phyloP scores from a whole-genome alignment of 2,113 vertebrate species.

The Rhinichthys klamathensis region DNA sequence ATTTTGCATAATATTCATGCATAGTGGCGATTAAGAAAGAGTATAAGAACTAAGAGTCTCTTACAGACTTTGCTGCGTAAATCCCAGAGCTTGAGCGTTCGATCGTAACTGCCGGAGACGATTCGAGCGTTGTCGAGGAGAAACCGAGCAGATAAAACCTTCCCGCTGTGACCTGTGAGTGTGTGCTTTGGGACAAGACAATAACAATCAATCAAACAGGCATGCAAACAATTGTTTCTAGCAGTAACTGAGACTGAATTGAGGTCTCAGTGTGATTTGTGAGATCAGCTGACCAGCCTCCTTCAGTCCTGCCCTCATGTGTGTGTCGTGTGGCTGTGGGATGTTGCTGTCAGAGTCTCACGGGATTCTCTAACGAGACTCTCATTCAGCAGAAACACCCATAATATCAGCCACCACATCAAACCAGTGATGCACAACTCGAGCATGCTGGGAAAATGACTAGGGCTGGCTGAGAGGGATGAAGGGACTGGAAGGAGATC shows the following conservation, averaged over 20 bases:
- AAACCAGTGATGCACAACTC: conserved; percentile 61
- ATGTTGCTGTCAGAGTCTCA: conserved; percentile 42
- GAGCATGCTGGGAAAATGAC: conserved; percentile 64
- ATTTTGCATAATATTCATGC: neutral
- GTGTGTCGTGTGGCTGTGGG: conserved; percentile 62
- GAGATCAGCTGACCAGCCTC: conserved; percentile 64
- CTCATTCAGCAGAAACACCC: conserved; percentile 53
- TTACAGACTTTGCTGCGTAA: conserved; percentile 99
- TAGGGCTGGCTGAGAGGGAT: conserved; percentile 59
- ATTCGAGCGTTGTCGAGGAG: conserved; percentile 93
- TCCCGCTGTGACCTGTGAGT: conserved; percentile 95
- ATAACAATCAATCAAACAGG: neutral
- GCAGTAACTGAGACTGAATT: neutral
- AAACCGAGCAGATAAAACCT: conserved; percentile 95
- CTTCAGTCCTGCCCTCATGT: conserved; percentile 48
- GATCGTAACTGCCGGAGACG: conserved; percentile 96
- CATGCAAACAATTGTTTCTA: neutral
- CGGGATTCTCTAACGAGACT: conserved; percentile 52
- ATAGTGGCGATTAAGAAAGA: neutral
- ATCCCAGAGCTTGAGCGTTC: conserved; percentile 98
- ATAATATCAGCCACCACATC: conserved; percentile 64
- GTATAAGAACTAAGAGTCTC: conserved; percentile 53
- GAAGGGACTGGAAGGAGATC: conserved; percentile 30
- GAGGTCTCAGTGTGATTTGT: conserved; percentile 68
- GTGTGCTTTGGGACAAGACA: conserved; percentile 83